Percentiles rank a stretch among this genome's conserved stretches.
These are phyloP conservation scores for Drosophila melanogaster DNA, from an alignment of 1,140 invertebrate species.

Conservation along the genomic window Release_6_plus_ISO1_MT NC_004354.4:7855501-7856000, in stretches of 20 bases:
- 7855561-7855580: conserved; percentile 81
- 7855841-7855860: conserved; percentile 9
- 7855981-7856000: background rate
- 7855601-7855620: conserved; percentile 64
- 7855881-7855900: conserved; percentile 74
- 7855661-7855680: background rate
- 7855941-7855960: conserved; percentile 1
- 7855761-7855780: conserved; percentile 71
- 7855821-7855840: conserved; percentile 19
- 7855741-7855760: conserved; percentile 42
- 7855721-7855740: conserved; percentile 61
- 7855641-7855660: background rate
- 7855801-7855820: conserved; percentile 14
- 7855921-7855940: conserved; percentile 17
- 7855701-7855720: conserved; percentile 81
- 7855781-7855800: conserved; percentile 65
- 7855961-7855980: background rate
- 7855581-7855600: conserved; percentile 80
- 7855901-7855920: conserved; percentile 43
- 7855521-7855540: conserved; percentile 23
- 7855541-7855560: conserved; percentile 82
- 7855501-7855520: background rate
- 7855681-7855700: conserved; percentile 69
- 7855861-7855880: conserved; percentile 52
- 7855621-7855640: conserved; percentile 6